These are phyloP conservation scores for Ornithorhynchus anatinus DNA, from an alignment of 2,113 vertebrate genomes.

Conservation along the genomic window DNA sequence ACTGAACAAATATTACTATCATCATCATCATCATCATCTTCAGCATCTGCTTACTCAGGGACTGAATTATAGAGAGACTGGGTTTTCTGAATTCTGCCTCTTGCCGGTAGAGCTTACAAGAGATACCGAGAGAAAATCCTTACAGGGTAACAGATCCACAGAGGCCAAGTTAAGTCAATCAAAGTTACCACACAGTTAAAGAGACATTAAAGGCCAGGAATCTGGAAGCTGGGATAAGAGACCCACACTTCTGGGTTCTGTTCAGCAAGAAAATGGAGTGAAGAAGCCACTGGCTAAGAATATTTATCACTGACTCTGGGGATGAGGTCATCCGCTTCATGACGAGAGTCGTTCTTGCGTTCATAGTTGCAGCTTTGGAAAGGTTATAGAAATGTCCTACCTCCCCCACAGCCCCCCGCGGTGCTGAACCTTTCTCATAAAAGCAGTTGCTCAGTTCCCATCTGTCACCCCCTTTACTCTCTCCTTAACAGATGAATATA, in stretches of 20 bases:
- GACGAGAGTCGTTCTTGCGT: constrained; percentile 42
- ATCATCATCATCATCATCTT: no score
- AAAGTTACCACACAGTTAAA: constrained; percentile 42
- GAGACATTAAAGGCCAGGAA: constrained; percentile 52
- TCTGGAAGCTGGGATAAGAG: constrained; percentile 57
- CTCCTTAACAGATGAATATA: constrained; percentile 31
- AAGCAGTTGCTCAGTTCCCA: constrained; percentile 57
- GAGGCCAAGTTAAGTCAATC: constrained; percentile 16
- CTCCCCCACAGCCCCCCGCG: constrained; percentile 49
- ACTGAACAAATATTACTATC: no score
- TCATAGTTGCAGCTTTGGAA: constrained; percentile 56
- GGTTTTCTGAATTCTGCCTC: neutral
- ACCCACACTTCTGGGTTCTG: constrained; percentile 30
- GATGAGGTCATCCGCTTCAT: constrained; percentile 60
- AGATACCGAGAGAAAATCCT: constrained; percentile 12
- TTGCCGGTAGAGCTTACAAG: neutral
- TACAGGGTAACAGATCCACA: neutral
- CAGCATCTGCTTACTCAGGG: no score
- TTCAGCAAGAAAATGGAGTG: constrained; percentile 33
- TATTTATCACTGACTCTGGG: constrained; percentile 48
- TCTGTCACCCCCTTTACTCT: constrained; percentile 50
- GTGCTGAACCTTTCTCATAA: constrained; percentile 53
- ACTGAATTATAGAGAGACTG: no score
- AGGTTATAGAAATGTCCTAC: constrained; percentile 58
- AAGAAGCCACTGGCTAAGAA: constrained; percentile 49